Conservation (phyloP, 2,888 invertebrate species). For the Capitulum mitella region DNA sequence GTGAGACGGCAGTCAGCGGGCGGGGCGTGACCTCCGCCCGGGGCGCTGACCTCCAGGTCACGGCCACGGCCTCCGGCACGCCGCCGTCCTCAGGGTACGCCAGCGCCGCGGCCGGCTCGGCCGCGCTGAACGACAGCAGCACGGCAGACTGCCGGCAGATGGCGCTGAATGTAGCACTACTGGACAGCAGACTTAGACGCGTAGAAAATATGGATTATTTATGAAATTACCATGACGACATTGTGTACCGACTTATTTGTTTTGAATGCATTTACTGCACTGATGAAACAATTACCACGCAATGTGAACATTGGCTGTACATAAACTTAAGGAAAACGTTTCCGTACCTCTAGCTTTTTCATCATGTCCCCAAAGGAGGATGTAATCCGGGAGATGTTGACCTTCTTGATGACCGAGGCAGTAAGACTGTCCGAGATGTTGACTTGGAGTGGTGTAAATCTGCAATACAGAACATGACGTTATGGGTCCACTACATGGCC, state of each 20-base stretch:
- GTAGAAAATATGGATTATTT: no score
- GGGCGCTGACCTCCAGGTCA: background rate
- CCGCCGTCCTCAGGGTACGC: background rate
- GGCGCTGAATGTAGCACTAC: no score
- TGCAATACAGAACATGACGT: background rate
- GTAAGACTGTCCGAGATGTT: background rate
- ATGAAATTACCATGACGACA: no score
- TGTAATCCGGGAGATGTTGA: conserved; percentile 44
- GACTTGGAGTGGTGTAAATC: background rate
- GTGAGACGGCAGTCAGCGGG: conserved; percentile 51
- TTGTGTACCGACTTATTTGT: no score
- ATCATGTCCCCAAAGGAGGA: conserved; percentile 48
- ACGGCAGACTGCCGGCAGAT: conserved; percentile 54
- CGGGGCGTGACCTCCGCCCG: conserved; percentile 41
- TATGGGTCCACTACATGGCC: no score
- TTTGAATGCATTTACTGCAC: no score
- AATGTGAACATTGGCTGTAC: no score
- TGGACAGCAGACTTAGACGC: no score
- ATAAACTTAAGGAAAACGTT: no score
- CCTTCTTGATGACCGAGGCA: conserved; percentile 39
- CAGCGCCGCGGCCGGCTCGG: background rate
- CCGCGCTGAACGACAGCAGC: conserved; percentile 51
- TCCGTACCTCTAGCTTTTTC: conserved; percentile 47
- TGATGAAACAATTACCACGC: no score
- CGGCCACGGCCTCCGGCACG: conserved; percentile 41